Evolutionary conservation across 1,140 invertebrate genomes (phyloP), one percentile per base, ranked within the genome.

Genomic region (Pristionchus pacificus): DNA sequence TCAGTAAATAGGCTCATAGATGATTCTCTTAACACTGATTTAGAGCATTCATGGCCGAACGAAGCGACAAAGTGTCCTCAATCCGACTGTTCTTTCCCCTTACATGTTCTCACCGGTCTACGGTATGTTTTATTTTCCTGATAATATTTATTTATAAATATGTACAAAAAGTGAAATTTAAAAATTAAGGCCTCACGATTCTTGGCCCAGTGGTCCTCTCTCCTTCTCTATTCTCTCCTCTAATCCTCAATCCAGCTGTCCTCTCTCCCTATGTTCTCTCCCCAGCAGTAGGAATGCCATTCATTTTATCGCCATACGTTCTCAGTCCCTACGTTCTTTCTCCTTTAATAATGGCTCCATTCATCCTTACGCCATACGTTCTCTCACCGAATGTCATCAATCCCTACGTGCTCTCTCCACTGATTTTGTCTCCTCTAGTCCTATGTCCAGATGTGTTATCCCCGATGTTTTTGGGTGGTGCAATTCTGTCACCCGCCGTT

Each of bases 21-120:
- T n/a, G n/a, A n/a, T n/a, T n/a, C n/a, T n/a, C n/a, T n/a, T n/a
- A n/a, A n/a, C n/a, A n/a, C n/a, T n/a, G n/a, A n/a, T n/a, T n/a
- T n/a, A n/a, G n/a, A n/a, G n/a, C n/a, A n/a, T n/a, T n/a, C n/a
- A n/a, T n/a, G n/a, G n/a, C n/a, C n/a, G n/a, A n/a, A n/a, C n/a
- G n/a, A n/a, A n/a, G n/a, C n/a, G n/a, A n/a, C n/a, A n/a, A n/a
- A 76, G 13, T 57, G 55, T 68, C 14, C 68, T 68, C 62, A 63
- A 33, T 19, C 77, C 73, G 10, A 75, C 72, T n/a, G 74, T 84
- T 28, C 60, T 82, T 2, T 74, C 80, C 6, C 82, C 81, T 14
- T 83, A 72, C 64, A 76, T 81, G 78, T 83, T 82, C 57, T 71
- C 77, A 1, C 81, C 80, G 13, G 71, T 78, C 32, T 78, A 68